These are phyloP conservation scores for Carcharodon carcharias DNA, from an alignment of 2,797 vertebrate genomes.

Conservation along the genomic window DNA sequence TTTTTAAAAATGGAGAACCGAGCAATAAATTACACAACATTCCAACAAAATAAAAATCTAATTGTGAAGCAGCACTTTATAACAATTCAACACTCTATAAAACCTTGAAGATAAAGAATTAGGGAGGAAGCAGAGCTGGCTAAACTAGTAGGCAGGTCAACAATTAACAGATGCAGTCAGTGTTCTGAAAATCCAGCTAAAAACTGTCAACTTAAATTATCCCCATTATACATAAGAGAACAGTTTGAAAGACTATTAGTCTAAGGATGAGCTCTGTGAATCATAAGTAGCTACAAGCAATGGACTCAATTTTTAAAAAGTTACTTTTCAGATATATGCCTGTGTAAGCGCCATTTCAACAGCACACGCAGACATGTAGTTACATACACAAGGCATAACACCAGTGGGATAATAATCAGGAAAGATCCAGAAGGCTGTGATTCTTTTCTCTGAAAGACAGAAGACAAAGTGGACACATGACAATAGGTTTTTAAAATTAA, in stretches of 20 bases:
- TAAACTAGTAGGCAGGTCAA: neutral
- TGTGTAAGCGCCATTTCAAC: neutral
- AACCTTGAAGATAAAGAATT: neutral
- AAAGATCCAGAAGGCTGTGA: neutral
- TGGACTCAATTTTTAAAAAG: neutral
- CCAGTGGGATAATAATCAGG: neutral
- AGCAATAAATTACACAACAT: conserved; percentile 14
- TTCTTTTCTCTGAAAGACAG: neutral
- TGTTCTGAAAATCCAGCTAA: neutral
- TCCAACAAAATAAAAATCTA: neutral
- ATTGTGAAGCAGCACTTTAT: neutral
- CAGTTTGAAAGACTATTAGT: conserved; percentile 13
- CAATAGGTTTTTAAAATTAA: neutral
- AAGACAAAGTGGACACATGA: neutral
- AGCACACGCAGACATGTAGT: neutral
- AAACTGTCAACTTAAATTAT: neutral
- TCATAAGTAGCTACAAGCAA: neutral
- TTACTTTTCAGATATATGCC: neutral
- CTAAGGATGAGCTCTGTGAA: neutral
- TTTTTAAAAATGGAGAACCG: neutral
- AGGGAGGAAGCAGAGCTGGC: neutral
- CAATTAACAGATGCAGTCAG: neutral
- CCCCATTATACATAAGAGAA: neutral
- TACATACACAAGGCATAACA: neutral
- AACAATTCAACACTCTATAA: neutral